phyloP scores from a whole-genome alignment of 23 tunicate genomes.

The Ascidia mentula region DNA sequence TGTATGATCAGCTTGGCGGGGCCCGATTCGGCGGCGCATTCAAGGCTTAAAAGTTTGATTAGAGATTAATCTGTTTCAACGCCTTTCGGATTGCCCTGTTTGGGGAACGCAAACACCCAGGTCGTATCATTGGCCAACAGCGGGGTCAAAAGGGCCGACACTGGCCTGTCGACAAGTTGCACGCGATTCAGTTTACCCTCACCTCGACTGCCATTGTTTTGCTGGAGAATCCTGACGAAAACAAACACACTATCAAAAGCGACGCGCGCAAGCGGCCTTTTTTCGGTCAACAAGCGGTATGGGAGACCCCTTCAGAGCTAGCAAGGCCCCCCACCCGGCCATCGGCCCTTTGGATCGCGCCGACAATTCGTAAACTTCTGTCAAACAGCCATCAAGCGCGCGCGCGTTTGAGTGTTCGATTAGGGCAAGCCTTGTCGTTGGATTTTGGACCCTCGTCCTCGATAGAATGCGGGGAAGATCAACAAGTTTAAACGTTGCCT shows the following conservation, averaged over 20 bases:
- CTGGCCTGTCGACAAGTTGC: neutral
- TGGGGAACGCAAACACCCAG: conserved; percentile 1
- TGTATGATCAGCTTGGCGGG: too few relatives aligned
- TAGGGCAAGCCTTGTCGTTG: too few relatives aligned
- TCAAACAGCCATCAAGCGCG: neutral
- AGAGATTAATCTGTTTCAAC: conserved; percentile 6
- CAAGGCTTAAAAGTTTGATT: neutral
- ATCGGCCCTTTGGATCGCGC: neutral
- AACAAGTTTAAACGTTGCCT: too few relatives aligned
- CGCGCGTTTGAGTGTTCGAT: too few relatives aligned
- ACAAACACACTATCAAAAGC: neutral
- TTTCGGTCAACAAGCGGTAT: neutral
- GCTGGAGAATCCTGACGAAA: neutral
- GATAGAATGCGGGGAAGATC: too few relatives aligned
- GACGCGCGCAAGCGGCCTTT: neutral
- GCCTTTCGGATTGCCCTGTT: neutral
- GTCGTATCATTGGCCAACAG: neutral
- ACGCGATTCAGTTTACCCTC: conserved; percentile 1
- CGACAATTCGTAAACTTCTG: conserved; percentile 1
- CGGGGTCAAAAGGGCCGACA: neutral
- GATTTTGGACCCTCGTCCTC: neutral
- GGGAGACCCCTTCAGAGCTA: conserved; percentile 3
- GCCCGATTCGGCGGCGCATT: neutral
- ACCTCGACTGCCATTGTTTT: neutral
- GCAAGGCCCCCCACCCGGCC: neutral